Percentiles rank a stretch among this genome's conserved stretches.
phyloP scores from a whole-genome alignment of 2,113 vertebrate genomes.

The Aix galericulata region DNA sequence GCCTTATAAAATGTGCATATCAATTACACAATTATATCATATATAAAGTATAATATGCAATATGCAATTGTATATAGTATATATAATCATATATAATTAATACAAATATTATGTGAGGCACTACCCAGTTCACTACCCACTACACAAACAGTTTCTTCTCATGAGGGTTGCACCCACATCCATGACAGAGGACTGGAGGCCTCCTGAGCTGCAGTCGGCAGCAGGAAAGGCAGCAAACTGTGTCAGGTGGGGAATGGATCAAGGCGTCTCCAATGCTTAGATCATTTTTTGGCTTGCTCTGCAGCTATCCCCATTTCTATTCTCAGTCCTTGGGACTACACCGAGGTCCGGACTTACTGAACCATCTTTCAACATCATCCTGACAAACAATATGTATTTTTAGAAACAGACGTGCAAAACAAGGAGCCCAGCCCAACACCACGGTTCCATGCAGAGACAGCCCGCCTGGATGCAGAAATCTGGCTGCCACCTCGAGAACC shows the following conservation, averaged over 20 bases:
- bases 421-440: background rate
- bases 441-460: background rate
- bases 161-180: background rate
- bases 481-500: background rate
- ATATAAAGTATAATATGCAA: background rate
- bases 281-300: background rate
- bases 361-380: background rate
- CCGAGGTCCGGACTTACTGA: background rate
- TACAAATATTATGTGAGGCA: background rate
- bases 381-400: background rate
- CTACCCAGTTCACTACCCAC: background rate
- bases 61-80: background rate
- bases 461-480: background rate
- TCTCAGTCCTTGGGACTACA: background rate
- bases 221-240: background rate
- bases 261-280: background rate
- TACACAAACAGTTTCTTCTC: fast-evolving
- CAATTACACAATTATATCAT: background rate
- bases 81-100: background rate
- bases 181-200: background rate
- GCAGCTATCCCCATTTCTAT: background rate
- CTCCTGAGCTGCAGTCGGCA: background rate
- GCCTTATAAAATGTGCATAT: background rate
- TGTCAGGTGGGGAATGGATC: background rate
- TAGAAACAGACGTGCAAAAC: background rate